Conservation (phyloP, 2,888 invertebrate genomes). For the Herminia tarsipennalis region DNA sequence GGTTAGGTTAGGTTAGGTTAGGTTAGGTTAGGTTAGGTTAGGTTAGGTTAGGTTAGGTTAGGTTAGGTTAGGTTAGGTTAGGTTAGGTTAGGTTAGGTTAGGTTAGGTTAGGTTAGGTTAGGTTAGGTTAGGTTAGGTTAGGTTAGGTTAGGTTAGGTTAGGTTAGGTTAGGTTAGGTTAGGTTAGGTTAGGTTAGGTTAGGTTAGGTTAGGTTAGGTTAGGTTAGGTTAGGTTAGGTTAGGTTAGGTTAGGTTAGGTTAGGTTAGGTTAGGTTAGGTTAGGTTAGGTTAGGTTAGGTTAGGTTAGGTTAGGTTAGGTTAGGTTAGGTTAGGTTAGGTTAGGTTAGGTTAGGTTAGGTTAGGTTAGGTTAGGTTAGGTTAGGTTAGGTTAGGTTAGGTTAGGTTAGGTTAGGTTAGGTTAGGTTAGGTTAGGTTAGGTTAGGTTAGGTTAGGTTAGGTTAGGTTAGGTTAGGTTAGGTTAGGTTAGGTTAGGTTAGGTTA, state of each 20-base stretch:
- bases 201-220: constrained; percentile 4
- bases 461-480: constrained; percentile 6
- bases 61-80: not conserved
- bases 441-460: constrained; percentile 6
- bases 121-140: constrained; percentile 4
- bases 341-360: constrained; percentile 1
- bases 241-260: constrained; percentile 2
- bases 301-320: constrained; percentile 4
- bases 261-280: constrained; percentile 5
- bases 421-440: constrained; percentile 7
- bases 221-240: constrained; percentile 4
- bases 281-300: constrained; percentile 4
- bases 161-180: constrained; percentile 3
- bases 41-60: not conserved
- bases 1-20: constrained; percentile 5
- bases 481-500: constrained; percentile 2
- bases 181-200: constrained; percentile 4
- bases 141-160: constrained; percentile 4
- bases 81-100: constrained; percentile 5
- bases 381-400: constrained; percentile 7
- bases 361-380: constrained; percentile 7
- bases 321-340: constrained; percentile 5
- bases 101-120: constrained; percentile 5
- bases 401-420: constrained; percentile 6
- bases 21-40: constrained; percentile 1